Percentiles rank a stretch among this genome's conserved stretches.
Evolutionary conservation across 2,113 vertebrate species (phyloP).

Genomic region (Cryptotis parvus): DNA sequence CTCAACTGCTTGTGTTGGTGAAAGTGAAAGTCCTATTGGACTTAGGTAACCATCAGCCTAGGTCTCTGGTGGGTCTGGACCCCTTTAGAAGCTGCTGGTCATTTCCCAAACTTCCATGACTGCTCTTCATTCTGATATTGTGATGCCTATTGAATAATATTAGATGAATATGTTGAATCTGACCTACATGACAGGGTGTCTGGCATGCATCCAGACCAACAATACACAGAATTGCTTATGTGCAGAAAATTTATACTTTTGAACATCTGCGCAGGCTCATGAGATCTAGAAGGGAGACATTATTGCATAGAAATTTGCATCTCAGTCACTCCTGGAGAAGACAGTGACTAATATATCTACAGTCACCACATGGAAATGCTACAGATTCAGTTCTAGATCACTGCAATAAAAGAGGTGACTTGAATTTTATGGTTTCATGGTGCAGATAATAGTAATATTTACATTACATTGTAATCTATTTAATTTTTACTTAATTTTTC

Average conservation of each 20-base stretch:
- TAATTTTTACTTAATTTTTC: too few relatives aligned
- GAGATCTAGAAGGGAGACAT: neutral
- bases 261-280: neutral
- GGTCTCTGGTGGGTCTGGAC: neutral
- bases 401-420: neutral
- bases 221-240: neutral
- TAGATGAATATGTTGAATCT: neutral
- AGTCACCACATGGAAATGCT: neutral
- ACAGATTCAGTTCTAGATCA: neutral
- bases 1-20: neutral
- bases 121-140: neutral
- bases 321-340: neutral
- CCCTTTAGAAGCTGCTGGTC: neutral
- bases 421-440: neutral
- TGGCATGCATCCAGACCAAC: neutral
- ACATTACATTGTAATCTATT: neutral
- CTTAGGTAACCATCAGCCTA: neutral
- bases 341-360: neutral
- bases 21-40: neutral
- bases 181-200: neutral
- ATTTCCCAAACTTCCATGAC: neutral
- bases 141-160: neutral
- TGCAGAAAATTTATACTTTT: neutral
- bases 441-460: neutral
- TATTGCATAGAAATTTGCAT: neutral